phyloP scores from a whole-genome alignment of 2,888 invertebrate species.

The Luperina testacea region DNA sequence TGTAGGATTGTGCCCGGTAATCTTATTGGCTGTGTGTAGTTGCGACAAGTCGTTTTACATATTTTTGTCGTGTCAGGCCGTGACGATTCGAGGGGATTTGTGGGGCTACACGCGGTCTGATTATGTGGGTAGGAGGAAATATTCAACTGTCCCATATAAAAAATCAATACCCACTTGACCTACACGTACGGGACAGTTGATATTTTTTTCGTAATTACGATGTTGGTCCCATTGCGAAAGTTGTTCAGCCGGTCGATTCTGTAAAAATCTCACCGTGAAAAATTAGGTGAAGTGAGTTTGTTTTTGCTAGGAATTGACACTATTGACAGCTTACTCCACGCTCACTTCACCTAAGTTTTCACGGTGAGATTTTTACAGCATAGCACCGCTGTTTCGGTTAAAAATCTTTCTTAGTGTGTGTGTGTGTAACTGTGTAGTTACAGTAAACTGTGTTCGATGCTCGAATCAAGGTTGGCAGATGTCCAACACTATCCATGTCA shows the following conservation, averaged over 20 bases:
- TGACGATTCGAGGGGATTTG: constrained; percentile 5
- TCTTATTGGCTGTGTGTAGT: neutral
- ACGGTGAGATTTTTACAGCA: too few species aligned
- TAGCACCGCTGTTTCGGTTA: too few species aligned
- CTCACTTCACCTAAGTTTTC: too few species aligned
- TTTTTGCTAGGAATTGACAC: too few species aligned
- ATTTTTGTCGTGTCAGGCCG: constrained; percentile 16
- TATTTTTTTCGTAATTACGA: neutral
- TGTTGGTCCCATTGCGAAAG: neutral
- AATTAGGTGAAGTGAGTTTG: too few species aligned
- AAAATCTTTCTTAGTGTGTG: too few species aligned
- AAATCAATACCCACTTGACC: neutral
- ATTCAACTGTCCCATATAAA: neutral
- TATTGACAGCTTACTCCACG: too few species aligned
- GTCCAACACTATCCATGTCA: too few species aligned
- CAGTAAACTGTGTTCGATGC: too few species aligned
- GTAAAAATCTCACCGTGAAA: too few species aligned
- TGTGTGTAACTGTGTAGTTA: too few species aligned
- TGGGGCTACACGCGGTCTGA: neutral
- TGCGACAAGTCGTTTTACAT: constrained; percentile 25
- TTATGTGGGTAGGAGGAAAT: constrained; percentile 9
- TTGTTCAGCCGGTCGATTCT: neutral
- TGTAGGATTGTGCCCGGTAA: constrained; percentile 5
- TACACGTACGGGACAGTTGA: neutral
- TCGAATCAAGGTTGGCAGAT: too few species aligned